Conservation (phyloP, 2,888 invertebrate genomes). For the Embidobia sp. region DNA sequence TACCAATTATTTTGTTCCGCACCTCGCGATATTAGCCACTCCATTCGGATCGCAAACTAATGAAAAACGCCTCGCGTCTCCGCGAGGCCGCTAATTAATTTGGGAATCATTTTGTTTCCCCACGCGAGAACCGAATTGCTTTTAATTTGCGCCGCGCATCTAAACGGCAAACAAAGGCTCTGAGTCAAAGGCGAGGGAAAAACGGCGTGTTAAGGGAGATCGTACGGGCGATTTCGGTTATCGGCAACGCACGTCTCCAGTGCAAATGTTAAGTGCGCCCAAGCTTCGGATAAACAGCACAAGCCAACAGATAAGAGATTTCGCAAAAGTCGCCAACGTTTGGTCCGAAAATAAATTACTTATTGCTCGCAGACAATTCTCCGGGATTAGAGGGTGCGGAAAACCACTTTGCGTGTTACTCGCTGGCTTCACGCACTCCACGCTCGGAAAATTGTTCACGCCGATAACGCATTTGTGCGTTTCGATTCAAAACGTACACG, state of each 20-base stretch:
- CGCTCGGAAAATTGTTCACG: no score
- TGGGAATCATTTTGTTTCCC: constrained; percentile 24
- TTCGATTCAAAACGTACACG: no score
- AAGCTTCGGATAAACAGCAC: constrained; percentile 32
- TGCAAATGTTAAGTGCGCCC: constrained; percentile 22
- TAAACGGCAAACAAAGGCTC: constrained; percentile 28
- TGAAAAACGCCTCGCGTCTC: constrained; percentile 35
- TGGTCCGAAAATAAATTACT: constrained; percentile 26
- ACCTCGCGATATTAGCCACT: constrained; percentile 56
- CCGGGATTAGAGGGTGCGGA: not conserved
- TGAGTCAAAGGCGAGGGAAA: constrained; percentile 11
- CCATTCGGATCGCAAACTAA: constrained; percentile 53
- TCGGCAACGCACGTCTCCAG: constrained; percentile 33
- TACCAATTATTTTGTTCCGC: constrained; percentile 61
- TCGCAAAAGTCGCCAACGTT: constrained; percentile 10
- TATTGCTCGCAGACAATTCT: constrained; percentile 1
- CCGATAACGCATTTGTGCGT: no score
- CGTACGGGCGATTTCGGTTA: constrained; percentile 44
- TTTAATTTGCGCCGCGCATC: constrained; percentile 20
- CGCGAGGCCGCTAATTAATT: constrained; percentile 19
- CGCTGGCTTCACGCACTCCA: no score
- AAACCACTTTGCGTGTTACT: not conserved
- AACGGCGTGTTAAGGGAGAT: constrained; percentile 29
- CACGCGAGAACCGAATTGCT: constrained; percentile 1
- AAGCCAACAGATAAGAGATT: constrained; percentile 36